Percentiles rank a stretch among this genome's conserved stretches.
These are phyloP conservation scores for Sturmia bella DNA, from an alignment of 2,888 invertebrate genomes.

Conservation along the genomic window DNA sequence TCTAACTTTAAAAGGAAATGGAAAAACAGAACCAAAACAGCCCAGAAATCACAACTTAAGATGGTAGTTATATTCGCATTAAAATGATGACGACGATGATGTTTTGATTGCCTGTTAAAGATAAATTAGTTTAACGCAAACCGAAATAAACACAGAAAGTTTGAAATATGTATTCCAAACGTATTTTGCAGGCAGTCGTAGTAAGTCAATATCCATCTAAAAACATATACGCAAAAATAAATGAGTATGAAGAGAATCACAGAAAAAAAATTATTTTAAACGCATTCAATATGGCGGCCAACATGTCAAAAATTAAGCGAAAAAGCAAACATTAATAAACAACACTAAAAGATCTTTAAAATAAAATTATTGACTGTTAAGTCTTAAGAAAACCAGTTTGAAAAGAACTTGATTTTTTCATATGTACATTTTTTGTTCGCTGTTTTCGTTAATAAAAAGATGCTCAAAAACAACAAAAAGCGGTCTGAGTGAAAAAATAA, in stretches of 20 bases:
- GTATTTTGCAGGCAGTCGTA: constrained; percentile 9
- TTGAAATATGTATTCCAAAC: not conserved
- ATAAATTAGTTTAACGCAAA: constrained; percentile 69
- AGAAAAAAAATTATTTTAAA: constrained; percentile 67
- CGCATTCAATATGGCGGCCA: constrained; percentile 79
- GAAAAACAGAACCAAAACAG: constrained; percentile 8
- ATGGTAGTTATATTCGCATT: constrained; percentile 67
- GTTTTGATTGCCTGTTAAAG: constrained; percentile 70
- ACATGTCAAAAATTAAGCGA: constrained; percentile 72
- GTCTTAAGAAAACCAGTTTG: constrained; percentile 76
- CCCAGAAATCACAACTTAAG: constrained; percentile 55
- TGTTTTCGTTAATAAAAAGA: constrained; percentile 69
- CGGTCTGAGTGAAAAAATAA: constrained; percentile 28
- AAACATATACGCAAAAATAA: constrained; percentile 32
- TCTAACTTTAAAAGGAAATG: constrained; percentile 6
- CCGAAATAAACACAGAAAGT: constrained; percentile 18
- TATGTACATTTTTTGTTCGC: constrained; percentile 38
- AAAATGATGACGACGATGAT: constrained; percentile 69
- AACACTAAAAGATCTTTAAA: constrained; percentile 57
- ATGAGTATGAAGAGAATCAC: constrained; percentile 9
- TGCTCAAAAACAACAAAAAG: constrained; percentile 72
- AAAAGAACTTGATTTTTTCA: constrained; percentile 73
- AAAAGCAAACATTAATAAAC: constrained; percentile 58
- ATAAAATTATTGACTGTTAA: constrained; percentile 63
- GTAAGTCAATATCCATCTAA: constrained; percentile 29